Evolutionary conservation across 2,888 invertebrate genomes (phyloP), one percentile per base, ranked within the genome.

Genomic region (Sarcophaga carnaria): DNA sequence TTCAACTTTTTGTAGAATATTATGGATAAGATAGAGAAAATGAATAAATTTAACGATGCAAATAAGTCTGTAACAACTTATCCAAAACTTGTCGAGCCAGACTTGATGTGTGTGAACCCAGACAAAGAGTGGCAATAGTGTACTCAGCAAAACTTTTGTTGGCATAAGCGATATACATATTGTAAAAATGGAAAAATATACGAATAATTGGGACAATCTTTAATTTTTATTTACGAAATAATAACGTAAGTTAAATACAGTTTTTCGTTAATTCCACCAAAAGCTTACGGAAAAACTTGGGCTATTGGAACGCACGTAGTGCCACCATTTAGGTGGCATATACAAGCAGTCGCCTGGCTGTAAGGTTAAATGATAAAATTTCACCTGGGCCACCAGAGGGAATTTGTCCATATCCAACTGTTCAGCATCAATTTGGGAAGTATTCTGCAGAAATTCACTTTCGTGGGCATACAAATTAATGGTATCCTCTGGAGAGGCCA

Each of bases 271-370:
- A 91, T 96, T 94, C 97, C 98, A 99, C 99, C 99, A 99, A 94
- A 99, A 99, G 93, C 98, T 99, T 0, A 99, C 97, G 20, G 99
- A 99, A 93, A 99, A 98, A 93, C 99, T 99, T 63, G 96, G 95
- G 60, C 96, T 96, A 66, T 98, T 94, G 0, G 99, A 96, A 88
- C 96, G 96, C 6, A 99, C 97, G 94, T 97, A 98, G 94, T 99
- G 99, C 99, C 99, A 99, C 97, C 98, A 98, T 92, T 96, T 96
- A 4, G 97, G 96, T 17, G 99, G 99, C 89, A 99, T 98, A 92
- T 97, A 99, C 77, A 99, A 93, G 94, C 98, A 97, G 90, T 99
- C 97, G 1, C 99, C 99, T 0, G 97, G 95, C 89, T 95, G 94
- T 49, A 99, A 93, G 11, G 96, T 93, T 92, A 97, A 96, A 92